Evolutionary conservation across 2,797 vertebrate genomes (phyloP), one percentile per base, ranked within the genome.

Genomic region (Cynodonichthys magdalenae): DNA sequence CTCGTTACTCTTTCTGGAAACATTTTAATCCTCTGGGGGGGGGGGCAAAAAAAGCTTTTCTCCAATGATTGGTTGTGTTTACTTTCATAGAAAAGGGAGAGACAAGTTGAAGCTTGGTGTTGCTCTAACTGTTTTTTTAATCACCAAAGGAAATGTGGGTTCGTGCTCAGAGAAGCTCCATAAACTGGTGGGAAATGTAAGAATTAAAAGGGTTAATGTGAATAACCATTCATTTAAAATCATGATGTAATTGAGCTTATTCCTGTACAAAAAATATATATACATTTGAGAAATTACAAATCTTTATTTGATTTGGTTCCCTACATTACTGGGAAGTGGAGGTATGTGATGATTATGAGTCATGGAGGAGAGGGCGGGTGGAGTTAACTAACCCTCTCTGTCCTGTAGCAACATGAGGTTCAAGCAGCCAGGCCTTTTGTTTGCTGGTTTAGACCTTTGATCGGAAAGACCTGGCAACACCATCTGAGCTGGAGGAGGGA

Each of bases 81-180:
- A 85, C 79, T 11, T 28, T 51, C 75, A 82, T 41, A 14, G 46
- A 58, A 70, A 61, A 49, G 46, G 3, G 56, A 71, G 42, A 69
- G 76, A 79, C 84, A 81, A 53, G 82, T 77, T 29, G 11, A 55
- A 84, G 80, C 86, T 79, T 5, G 82, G 73, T 77, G 63, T 82
- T 69, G 70, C 66, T 78, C 44, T 66, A 74, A 75, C 72, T 54
- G 29, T 73, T 62, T 65, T 77, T 15, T 15, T 84, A 39, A 85
- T 81, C 85, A 89, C 86, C 87, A 89, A 89, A 90, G 80, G 78
- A 60, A 68, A 53, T 74, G 67, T 81, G 54, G 73, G 63, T 63
- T 69, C 83, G 73, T 65, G 72, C 67, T 75, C 67, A 51, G n/a
- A n/a, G n/a, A 57, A 64, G 67, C 52, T 75, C 63, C 66, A 14